Evolutionary conservation across 2,113 vertebrate species (phyloP).

Genomic region (Anhinga anhinga): DNA sequence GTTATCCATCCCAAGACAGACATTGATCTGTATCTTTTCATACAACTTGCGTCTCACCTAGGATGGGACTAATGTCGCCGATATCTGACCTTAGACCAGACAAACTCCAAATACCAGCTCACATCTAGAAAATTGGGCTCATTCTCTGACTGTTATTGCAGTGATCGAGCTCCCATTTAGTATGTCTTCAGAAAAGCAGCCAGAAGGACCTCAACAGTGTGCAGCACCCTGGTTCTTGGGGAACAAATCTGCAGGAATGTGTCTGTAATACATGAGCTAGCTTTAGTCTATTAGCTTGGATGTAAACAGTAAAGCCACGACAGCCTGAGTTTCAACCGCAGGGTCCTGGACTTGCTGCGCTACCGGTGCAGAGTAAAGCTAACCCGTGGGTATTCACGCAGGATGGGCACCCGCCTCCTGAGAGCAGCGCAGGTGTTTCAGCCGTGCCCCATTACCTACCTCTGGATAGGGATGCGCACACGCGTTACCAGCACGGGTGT

Average conservation of each 20-base stretch:
- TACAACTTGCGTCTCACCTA: neutral
- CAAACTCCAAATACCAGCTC: neutral
- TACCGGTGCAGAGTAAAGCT: neutral
- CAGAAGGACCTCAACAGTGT: neutral
- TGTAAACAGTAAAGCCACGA: neutral
- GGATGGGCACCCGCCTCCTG: neutral
- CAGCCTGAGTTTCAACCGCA: neutral
- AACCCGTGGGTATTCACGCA: rapidly evolving
- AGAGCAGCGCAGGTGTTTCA: neutral
- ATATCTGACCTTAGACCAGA: neutral
- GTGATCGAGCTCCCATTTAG: neutral
- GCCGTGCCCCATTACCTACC: neutral
- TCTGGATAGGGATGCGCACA: neutral
- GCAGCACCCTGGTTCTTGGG: neutral
- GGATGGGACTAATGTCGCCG: neutral
- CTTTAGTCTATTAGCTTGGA: neutral
- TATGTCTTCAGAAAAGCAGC: neutral
- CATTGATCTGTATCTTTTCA: neutral
- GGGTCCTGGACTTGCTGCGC: neutral
- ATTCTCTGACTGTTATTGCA: neutral
- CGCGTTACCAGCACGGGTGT: too few relatives aligned
- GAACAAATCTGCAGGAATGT: neutral
- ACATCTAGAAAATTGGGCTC: neutral
- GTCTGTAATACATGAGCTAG: neutral
- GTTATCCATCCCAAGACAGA: neutral